phyloP scores from a whole-genome alignment of 2,797 vertebrate genomes.

The Spondyliosoma cantharus region DNA sequence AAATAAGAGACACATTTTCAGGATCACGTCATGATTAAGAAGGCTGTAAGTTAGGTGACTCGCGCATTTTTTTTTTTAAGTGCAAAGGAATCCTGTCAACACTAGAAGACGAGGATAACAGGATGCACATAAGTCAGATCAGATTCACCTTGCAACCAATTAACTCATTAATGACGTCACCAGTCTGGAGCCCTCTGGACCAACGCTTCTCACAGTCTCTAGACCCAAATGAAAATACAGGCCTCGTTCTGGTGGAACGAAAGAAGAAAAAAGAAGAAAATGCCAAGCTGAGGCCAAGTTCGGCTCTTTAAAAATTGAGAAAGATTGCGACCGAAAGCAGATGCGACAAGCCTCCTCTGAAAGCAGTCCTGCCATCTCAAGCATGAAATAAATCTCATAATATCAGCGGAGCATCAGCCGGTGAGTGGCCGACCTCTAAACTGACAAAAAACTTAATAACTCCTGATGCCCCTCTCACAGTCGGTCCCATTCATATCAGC shows the following conservation, averaged over 20 bases:
- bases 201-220: neutral
- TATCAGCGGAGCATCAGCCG: constrained; percentile 66
- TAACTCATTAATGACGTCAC: constrained; percentile 57
- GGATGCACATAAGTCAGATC: neutral
- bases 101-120: neutral
- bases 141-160: constrained; percentile 59
- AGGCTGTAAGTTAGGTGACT: no score
- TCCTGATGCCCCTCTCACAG: constrained; percentile 31
- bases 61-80: no score
- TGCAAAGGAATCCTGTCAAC: no score
- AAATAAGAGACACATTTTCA: constrained; percentile 1
- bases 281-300: constrained; percentile 13
- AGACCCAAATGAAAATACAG: constrained; percentile 31
- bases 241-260: neutral
- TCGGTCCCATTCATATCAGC: constrained; percentile 9
- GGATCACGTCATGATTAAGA: neutral
- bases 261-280: constrained; percentile 15
- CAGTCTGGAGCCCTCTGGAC: neutral
- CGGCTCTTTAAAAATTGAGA: constrained; percentile 58
- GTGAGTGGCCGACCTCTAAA: constrained; percentile 53
- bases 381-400: constrained; percentile 75
- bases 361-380: constrained; percentile 65
- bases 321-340: constrained; percentile 61
- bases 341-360: constrained; percentile 68
- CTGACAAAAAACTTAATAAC: constrained; percentile 44